Base-by-base conservation (phyloP, 2,113 vertebrate genomes). In the Opisthocomus hoazin region DNA sequence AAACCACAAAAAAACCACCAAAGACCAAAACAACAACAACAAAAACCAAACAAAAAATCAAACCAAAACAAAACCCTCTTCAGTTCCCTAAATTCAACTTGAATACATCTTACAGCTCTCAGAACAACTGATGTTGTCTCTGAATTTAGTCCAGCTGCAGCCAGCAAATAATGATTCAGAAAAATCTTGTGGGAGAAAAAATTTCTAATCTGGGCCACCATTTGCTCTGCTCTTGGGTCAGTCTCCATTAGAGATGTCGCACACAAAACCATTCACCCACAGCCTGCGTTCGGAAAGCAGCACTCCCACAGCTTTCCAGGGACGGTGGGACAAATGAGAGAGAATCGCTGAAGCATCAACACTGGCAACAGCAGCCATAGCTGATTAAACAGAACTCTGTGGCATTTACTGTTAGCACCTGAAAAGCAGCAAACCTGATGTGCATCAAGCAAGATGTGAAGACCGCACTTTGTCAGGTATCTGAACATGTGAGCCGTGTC, bases 171-270 rank as follows among this genome's bases (percentile, higher is more conserved):
- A 34, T 16, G n/a, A 73, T 74, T 54, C 83, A 64, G 51, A 71
- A 75, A 69, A 77, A 70, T 22, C 29, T 46, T 30, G 18, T 54
- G 51, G 58, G 15, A 46, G n/a, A 14, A 78, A 48, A 29, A 0
- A 22, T 11, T 9, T 58, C 27, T 58, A 37, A 39, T 70, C 23
- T 2, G 1, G 22, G 17, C 10, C 9, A 8, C 4, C 5, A 1
- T 84, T 90, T 78, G 18, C 37, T 84, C 9, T 74, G 37, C 17
- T 74, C 8, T 32, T 0, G 0, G 12, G 12, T 63, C n/a, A 66
- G 43, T 36, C 17, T 71, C 39, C 21, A 7, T 56, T 29, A 46
- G 58, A 86, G 24, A 26, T 65, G 18, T 65, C 6, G 4, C 51
- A 34, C 21, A 60, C 13, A 50, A 69, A 70, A 32, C 22, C 19